Evolutionary conservation across 2,888 invertebrate species (phyloP).

Genomic region (Xestobium rufovillosum): DNA sequence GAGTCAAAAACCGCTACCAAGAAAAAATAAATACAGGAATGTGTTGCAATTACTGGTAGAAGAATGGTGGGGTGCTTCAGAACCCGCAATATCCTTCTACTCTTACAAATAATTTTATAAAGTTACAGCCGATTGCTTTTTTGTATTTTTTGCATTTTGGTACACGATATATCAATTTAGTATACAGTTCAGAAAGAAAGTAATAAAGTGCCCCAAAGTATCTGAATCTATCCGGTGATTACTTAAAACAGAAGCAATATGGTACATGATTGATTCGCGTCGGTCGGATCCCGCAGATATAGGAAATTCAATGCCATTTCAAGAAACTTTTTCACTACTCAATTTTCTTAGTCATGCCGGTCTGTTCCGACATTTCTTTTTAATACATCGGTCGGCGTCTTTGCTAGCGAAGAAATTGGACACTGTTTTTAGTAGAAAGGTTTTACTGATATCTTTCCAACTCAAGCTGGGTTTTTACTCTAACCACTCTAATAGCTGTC

Average conservation of each 20-base stretch:
- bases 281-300: constrained; percentile 34
- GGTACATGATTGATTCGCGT: constrained; percentile 39
- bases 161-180: too few species aligned
- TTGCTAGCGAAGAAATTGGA: constrained; percentile 37
- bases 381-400: constrained; percentile 38
- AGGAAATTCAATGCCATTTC: constrained; percentile 31
- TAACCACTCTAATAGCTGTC: constrained; percentile 24
- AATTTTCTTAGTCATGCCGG: constrained; percentile 35
- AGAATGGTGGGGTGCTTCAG: too few species aligned
- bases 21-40: too few species aligned
- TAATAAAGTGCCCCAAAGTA: too few species aligned
- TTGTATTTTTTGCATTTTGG: too few species aligned
- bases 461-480: constrained; percentile 28
- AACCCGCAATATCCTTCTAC: too few species aligned
- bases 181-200: too few species aligned
- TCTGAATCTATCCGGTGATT: not conserved
- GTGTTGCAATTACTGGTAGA: too few species aligned
- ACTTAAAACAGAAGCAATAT: constrained; percentile 25
- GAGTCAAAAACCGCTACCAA: too few species aligned
- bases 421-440: constrained; percentile 35
- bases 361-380: constrained; percentile 37
- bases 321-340: constrained; percentile 34
- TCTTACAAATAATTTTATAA: too few species aligned
- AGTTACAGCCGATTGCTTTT: too few species aligned
- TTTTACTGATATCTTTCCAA: constrained; percentile 33